A percentile compares a stretch with the other conserved stretches of the same genome.
Conservation (phyloP, 1,140 invertebrate species). For the Apis dorsata region DNA sequence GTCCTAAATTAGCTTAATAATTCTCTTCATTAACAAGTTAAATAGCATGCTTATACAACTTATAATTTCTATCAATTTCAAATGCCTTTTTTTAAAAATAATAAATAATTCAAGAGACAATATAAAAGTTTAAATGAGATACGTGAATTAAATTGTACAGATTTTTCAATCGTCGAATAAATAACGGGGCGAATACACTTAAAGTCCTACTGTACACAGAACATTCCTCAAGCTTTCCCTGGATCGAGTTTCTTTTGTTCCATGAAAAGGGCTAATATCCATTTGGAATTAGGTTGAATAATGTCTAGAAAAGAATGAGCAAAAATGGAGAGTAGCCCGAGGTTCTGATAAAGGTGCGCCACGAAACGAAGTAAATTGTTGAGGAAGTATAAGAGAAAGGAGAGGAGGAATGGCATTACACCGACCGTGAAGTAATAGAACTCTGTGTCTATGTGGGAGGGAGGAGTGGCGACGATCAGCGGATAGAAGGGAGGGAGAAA, state of each 20-base stretch:
- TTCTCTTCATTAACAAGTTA: too few species aligned
- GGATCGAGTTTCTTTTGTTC: neutral
- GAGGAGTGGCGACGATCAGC: conserved; percentile 19
- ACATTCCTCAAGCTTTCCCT: neutral
- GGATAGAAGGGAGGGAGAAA: neutral
- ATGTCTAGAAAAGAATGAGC: conserved; percentile 30
- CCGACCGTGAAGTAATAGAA: conserved; percentile 43
- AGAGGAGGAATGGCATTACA: conserved; percentile 62
- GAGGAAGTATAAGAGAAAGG: conserved; percentile 50
- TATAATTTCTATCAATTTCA: too few species aligned
- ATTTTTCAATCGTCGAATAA: too few species aligned
- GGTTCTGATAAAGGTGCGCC: conserved; percentile 44
- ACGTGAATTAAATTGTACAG: too few species aligned
- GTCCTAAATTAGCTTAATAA: too few species aligned
- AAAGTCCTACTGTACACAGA: neutral
- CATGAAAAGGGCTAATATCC: neutral
- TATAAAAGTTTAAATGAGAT: too few species aligned
- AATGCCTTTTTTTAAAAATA: too few species aligned
- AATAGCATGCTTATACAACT: too few species aligned
- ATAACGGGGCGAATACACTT: too few species aligned
- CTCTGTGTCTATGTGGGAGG: conserved; percentile 28
- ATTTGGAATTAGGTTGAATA: neutral
- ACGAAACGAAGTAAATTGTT: conserved; percentile 58
- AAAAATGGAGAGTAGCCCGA: conserved; percentile 32
- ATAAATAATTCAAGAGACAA: too few species aligned